Conservation (phyloP, 2,113 vertebrate species). For the Verasper variegatus region DNA sequence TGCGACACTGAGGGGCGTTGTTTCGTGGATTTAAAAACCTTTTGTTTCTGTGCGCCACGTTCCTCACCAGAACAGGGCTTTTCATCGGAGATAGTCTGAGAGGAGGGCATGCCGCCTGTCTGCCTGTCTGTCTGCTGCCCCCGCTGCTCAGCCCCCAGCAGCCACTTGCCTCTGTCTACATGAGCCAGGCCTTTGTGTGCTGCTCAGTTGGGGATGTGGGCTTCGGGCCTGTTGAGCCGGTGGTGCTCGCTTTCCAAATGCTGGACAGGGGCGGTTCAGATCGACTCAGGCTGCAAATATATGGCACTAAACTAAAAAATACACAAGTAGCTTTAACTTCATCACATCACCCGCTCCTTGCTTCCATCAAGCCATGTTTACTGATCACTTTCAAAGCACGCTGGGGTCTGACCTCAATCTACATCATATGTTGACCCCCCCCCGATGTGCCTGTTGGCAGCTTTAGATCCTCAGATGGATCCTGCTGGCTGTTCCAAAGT, state of each 20-base stretch:
- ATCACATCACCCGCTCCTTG: too few relatives aligned
- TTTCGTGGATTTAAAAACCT: slow-evolving; percentile 46
- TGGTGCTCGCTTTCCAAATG: slow-evolving; percentile 44
- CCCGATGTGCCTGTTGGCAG: too few relatives aligned
- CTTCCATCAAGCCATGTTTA: too few relatives aligned
- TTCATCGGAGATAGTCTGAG: slow-evolving; percentile 61
- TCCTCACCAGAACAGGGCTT: slow-evolving; percentile 54
- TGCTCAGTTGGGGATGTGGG: slow-evolving; percentile 49
- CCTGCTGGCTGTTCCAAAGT: too few relatives aligned
- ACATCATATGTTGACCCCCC: too few relatives aligned
- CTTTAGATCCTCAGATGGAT: too few relatives aligned
- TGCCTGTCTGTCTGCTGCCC: slow-evolving; percentile 49
- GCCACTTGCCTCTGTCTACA: slow-evolving; percentile 61
- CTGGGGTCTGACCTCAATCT: too few relatives aligned
- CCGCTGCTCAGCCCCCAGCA: slow-evolving; percentile 61
- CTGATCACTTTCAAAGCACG: too few relatives aligned
- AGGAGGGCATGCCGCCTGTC: slow-evolving; percentile 69
- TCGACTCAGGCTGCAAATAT: slow-evolving; percentile 14
- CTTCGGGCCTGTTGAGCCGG: slow-evolving; percentile 40
- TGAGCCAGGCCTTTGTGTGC: slow-evolving; percentile 73
- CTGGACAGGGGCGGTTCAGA: slow-evolving; percentile 19
- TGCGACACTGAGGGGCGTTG: slow-evolving; percentile 41
- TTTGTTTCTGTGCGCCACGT: slow-evolving; percentile 62
- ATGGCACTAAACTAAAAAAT: neutral
- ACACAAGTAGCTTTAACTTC: too few relatives aligned